These are phyloP conservation scores for Thumatha senex DNA, from an alignment of 2,888 invertebrate genomes.

Conservation along the genomic window DNA sequence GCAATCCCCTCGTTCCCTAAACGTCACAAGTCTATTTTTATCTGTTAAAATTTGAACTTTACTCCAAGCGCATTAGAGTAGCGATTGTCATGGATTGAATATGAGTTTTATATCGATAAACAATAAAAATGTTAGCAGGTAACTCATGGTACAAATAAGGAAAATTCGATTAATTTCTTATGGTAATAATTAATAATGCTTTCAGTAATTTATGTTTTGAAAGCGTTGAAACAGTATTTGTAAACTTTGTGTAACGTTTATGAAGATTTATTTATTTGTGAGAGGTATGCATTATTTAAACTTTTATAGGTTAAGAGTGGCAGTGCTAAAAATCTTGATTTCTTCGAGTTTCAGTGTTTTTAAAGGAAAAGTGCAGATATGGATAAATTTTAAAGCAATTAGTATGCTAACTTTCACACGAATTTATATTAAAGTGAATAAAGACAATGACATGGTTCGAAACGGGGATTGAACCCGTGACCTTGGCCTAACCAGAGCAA, in stretches of 20 bases:
- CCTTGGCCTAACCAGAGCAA: too few relatives aligned
- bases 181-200: constrained; percentile 48
- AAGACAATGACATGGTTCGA: too few relatives aligned
- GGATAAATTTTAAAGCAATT: too few relatives aligned
- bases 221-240: neutral
- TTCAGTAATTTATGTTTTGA: constrained; percentile 51
- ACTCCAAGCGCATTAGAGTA: rapidly evolving
- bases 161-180: constrained; percentile 45
- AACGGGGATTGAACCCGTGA: too few relatives aligned
- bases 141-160: constrained; percentile 42
- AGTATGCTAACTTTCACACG: too few relatives aligned
- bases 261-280: too few relatives aligned
- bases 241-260: neutral
- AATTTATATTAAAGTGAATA: too few relatives aligned
- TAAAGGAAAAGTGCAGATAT: too few relatives aligned
- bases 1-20: constrained; percentile 36
- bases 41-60: constrained; percentile 15
- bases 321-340: too few relatives aligned
- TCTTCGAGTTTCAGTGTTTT: too few relatives aligned
- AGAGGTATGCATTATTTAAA: too few relatives aligned
- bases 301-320: too few relatives aligned
- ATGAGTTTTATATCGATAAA: constrained; percentile 15
- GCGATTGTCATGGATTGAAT: neutral
- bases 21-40: constrained; percentile 42
- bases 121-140: constrained; percentile 55